Evolutionary conservation across 1,140 invertebrate species (phyloP).

Genomic region (Diuraphis noxia): DNA sequence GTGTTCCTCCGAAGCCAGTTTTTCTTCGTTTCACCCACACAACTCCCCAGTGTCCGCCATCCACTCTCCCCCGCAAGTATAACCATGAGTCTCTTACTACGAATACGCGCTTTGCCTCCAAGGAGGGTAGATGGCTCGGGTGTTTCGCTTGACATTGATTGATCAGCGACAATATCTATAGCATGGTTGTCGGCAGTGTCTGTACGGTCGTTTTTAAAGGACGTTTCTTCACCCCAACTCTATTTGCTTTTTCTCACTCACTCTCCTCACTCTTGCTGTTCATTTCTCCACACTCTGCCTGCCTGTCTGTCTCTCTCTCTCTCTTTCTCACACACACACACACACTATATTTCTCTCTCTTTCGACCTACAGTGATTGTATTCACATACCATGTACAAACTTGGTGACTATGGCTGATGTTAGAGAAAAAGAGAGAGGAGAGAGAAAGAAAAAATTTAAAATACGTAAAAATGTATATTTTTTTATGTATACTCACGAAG

Average conservation of each 20-base stretch:
- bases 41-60: neutral
- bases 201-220: conserved; percentile 9
- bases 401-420: neutral
- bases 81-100: neutral
- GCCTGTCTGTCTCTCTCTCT: neutral
- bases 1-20: conserved; percentile 11
- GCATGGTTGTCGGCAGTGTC: neutral
- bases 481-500: neutral
- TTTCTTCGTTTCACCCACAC: neutral
- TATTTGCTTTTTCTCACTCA: neutral
- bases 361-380: too few species aligned
- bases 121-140: conserved; percentile 16
- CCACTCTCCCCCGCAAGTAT: neutral
- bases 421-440: neutral
- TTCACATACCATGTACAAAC: neutral
- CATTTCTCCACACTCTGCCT: too few species aligned
- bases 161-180: conserved; percentile 43
- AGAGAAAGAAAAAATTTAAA: neutral
- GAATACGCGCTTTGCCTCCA: neutral
- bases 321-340: too few species aligned
- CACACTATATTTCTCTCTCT: neutral
- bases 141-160: conserved; percentile 41
- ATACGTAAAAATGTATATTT: neutral
- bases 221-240: neutral
- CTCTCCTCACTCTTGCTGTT: neutral